Conservation (phyloP, 2,797 vertebrate genomes). For the Phataginus tricuspis region DNA sequence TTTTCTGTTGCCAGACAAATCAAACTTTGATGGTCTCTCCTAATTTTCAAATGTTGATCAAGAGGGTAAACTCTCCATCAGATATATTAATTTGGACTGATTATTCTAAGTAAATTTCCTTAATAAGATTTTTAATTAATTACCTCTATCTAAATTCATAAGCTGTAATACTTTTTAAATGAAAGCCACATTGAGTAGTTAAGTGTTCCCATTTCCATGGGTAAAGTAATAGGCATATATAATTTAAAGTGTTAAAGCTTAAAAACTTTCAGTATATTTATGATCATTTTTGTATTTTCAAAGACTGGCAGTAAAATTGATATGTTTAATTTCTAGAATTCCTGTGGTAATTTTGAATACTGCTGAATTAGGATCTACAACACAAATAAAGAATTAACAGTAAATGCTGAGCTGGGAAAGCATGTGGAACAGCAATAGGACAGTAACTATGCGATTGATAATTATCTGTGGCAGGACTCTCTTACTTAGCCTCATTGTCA, state of each 20-base stretch:
- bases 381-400: not conserved
- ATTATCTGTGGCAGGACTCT: not conserved
- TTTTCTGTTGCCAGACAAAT: not conserved
- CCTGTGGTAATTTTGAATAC: not conserved
- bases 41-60: not conserved
- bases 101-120: slow-evolving; percentile 10
- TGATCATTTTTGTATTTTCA: not conserved
- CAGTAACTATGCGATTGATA: not conserved
- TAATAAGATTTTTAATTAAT: not conserved
- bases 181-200: not conserved
- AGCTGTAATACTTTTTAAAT: not conserved
- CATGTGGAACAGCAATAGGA: not conserved
- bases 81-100: not conserved
- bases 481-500: not conserved
- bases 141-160: not conserved
- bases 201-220: not conserved
- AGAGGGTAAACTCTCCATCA: not conserved
- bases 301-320: slow-evolving; percentile 9
- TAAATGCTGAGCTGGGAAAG: not conserved
- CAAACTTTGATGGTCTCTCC: not conserved
- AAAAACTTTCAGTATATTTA: not conserved
- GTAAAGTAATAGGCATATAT: not conserved
- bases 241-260: not conserved
- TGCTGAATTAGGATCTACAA: not conserved
- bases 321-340: not conserved